Conservation (phyloP, 2,888 invertebrate species). For the Dinocampus coccinellae region DNA sequence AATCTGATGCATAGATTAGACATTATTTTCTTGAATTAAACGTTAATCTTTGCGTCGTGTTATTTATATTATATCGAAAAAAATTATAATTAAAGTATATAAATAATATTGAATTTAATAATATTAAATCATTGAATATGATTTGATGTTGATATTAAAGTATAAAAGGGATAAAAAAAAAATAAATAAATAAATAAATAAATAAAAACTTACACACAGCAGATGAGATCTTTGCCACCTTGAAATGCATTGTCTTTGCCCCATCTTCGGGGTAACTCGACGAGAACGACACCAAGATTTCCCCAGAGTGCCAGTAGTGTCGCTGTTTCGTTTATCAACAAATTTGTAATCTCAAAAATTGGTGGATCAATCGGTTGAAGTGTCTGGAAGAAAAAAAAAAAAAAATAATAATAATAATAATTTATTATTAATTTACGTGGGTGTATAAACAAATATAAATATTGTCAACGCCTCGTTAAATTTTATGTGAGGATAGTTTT, state of each 20-base stretch:
- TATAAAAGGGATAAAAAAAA: neutral
- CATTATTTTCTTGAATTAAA: conserved; percentile 60
- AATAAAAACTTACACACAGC: conserved; percentile 81
- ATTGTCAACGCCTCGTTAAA: too few species aligned
- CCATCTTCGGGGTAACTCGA: conserved; percentile 81
- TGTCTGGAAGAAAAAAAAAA: conserved; percentile 72
- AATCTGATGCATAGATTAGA: conserved; percentile 68
- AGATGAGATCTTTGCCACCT: conserved; percentile 77
- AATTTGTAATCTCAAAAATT: conserved; percentile 77
- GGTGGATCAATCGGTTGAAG: conserved; percentile 79
- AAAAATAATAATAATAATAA: too few species aligned
- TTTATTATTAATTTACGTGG: too few species aligned
- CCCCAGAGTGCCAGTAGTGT: conserved; percentile 80
- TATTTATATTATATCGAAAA: too few species aligned
- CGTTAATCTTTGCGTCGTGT: too few species aligned
- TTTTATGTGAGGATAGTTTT: too few species aligned
- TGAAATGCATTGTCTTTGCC: conserved; percentile 79
- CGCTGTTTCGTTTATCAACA: conserved; percentile 77
- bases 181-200: too few species aligned
- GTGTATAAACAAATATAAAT: conserved; percentile 1
- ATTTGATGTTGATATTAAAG: neutral
- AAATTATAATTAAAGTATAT: neutral
- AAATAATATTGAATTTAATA: too few species aligned
- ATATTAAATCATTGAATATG: too few species aligned
- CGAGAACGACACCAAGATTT: conserved; percentile 77